Percentiles rank a stretch among this genome's conserved stretches.
Conservation (phyloP, 23 tunicate genomes). For the Ascidia mentula region DNA sequence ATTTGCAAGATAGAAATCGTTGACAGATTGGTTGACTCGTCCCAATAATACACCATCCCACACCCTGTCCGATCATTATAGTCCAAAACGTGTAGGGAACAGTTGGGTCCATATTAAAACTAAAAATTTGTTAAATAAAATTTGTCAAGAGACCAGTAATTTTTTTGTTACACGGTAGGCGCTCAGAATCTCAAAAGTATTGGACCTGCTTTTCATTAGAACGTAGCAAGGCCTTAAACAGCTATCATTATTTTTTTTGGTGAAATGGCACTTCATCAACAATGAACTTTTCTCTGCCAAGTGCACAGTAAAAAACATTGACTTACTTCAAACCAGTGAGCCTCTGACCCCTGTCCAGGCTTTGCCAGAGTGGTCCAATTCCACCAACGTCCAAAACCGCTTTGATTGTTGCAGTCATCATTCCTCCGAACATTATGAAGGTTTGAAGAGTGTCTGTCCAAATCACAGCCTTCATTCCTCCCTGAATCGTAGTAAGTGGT, state of each 20-base stretch:
- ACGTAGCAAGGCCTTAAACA: too few species aligned
- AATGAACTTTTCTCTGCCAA: too few species aligned
- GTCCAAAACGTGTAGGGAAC: background rate
- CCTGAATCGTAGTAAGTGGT: too few species aligned
- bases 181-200: too few species aligned
- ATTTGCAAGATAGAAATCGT: background rate
- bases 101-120: background rate
- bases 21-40: background rate
- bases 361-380: background rate
- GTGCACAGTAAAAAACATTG: background rate
- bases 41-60: background rate
- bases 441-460: conserved; percentile 24
- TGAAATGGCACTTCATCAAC: too few species aligned
- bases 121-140: too few species aligned
- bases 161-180: too few species aligned
- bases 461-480: conserved; percentile 22
- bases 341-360: conserved; percentile 18
- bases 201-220: too few species aligned
- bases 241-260: too few species aligned
- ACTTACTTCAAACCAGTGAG: background rate
- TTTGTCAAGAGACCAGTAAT: too few species aligned
- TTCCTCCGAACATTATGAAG: background rate
- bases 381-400: conserved; percentile 4
- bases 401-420: background rate
- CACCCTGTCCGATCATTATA: background rate